Evolutionary conservation across 2,888 invertebrate genomes (phyloP).

Genomic region (Julus scanicus): DNA sequence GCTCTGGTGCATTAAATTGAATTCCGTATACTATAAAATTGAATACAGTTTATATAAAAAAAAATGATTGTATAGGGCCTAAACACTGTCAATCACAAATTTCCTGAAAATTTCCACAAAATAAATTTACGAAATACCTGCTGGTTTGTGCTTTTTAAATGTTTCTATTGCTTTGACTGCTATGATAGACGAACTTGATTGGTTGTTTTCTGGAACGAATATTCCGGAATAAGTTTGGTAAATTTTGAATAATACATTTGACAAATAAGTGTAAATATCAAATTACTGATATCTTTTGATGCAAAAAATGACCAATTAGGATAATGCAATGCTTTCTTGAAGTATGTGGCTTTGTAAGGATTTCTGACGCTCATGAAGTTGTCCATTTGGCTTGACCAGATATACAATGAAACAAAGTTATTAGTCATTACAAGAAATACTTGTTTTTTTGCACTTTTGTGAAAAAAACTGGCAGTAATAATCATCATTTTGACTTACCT

Average conservation of each 20-base stretch:
- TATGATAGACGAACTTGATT: background rate
- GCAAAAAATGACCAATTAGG: constrained; percentile 46
- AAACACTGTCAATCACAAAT: background rate
- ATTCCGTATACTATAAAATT: background rate
- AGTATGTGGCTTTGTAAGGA: constrained; percentile 49
- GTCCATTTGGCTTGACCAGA: background rate
- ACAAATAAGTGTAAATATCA: background rate
- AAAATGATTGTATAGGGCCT: background rate
- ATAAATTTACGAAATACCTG: constrained; percentile 6
- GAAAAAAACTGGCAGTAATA: background rate
- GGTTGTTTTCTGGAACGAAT: background rate
- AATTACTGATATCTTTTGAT: constrained; percentile 48
- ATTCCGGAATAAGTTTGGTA: background rate
- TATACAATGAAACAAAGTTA: background rate
- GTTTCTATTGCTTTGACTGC: constrained; percentile 47
- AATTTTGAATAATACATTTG: background rate
- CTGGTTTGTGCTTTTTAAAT: constrained; percentile 1
- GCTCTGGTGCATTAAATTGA: background rate
- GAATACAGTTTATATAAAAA: background rate
- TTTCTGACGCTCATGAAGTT: constrained; percentile 38
- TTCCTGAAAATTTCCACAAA: background rate
- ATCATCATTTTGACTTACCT: constrained; percentile 63
- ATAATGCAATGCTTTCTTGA: constrained; percentile 48
- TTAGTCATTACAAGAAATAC: background rate
- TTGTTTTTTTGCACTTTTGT: background rate